A percentile compares a stretch with the other conserved stretches of the same genome.
Evolutionary conservation across 2,888 invertebrate genomes (phyloP).

Genomic region (Lycophotia porphyrea): DNA sequence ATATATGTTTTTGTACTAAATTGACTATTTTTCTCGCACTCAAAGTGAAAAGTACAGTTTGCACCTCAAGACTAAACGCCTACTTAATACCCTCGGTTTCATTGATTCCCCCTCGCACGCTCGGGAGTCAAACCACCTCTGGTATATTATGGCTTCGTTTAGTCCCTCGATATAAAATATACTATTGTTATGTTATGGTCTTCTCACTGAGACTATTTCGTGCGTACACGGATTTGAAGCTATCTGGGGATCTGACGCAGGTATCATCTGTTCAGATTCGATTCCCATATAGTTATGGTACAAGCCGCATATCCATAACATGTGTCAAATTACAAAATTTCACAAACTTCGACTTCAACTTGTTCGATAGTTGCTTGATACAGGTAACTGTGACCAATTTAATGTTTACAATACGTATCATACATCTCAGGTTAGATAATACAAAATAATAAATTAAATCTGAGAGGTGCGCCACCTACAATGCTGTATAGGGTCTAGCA

Average conservation of each 20-base stretch:
- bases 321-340: background rate
- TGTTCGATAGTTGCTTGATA: background rate
- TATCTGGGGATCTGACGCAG: background rate
- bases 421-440: background rate
- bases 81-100: no score
- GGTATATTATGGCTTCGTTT: no score
- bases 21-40: no score
- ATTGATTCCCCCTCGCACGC: no score
- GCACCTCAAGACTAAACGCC: no score
- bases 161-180: no score
- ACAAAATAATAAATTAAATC: background rate
- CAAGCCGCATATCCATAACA: background rate
- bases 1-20: no score
- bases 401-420: background rate
- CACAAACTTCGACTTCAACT: background rate
- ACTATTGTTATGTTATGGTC: no score
- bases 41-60: no score
- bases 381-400: background rate
- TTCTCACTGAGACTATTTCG: background rate
- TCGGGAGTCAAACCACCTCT: no score
- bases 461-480: background rate
- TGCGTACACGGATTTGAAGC: background rate
- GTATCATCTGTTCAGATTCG: background rate
- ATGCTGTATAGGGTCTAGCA: background rate
- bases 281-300: background rate